phyloP scores from a whole-genome alignment of 2,888 invertebrate species.

The Napeogenes inachia region DNA sequence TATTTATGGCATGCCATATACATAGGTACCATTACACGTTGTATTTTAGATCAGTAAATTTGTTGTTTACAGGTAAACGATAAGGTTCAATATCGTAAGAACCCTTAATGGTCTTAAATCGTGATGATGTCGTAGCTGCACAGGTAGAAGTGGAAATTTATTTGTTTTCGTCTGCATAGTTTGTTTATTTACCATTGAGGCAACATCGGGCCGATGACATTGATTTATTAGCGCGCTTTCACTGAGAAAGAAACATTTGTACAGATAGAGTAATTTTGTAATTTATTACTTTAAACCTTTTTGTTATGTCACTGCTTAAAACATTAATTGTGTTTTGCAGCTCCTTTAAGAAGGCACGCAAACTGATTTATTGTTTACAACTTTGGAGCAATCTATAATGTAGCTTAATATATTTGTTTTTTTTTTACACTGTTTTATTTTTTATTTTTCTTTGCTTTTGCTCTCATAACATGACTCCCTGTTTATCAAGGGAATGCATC shows the following conservation, averaged over 20 bases:
- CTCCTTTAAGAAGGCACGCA: neutral
- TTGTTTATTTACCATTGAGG: conserved; percentile 34
- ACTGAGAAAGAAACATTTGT: conserved; percentile 21
- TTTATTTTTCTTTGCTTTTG: too few species aligned
- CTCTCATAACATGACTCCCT: too few species aligned
- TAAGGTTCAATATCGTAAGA: conserved; percentile 19
- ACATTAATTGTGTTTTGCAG: conserved; percentile 11
- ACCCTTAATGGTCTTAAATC: conserved; percentile 8
- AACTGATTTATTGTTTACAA: too few species aligned
- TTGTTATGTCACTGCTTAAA: conserved; percentile 19
- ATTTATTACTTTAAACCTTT: conserved; percentile 15
- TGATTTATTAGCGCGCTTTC: conserved; percentile 32
- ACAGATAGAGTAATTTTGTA: conserved; percentile 24
- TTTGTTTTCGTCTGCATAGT: conserved; percentile 35
- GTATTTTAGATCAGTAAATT: conserved; percentile 11
- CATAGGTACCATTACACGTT: conserved; percentile 6
- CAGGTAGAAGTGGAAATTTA: conserved; percentile 34
- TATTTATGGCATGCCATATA: conserved; percentile 32
- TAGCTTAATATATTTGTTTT: too few species aligned
- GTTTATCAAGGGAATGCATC: too few species aligned
- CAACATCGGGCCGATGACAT: conserved; percentile 32
- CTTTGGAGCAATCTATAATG: too few species aligned
- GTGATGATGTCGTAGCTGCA: conserved; percentile 22
- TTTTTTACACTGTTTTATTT: too few species aligned
- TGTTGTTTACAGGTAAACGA: conserved; percentile 3